Conservation (phyloP, 92 coral and sea anemone species). For the Virgularia gustaviana region DNA sequence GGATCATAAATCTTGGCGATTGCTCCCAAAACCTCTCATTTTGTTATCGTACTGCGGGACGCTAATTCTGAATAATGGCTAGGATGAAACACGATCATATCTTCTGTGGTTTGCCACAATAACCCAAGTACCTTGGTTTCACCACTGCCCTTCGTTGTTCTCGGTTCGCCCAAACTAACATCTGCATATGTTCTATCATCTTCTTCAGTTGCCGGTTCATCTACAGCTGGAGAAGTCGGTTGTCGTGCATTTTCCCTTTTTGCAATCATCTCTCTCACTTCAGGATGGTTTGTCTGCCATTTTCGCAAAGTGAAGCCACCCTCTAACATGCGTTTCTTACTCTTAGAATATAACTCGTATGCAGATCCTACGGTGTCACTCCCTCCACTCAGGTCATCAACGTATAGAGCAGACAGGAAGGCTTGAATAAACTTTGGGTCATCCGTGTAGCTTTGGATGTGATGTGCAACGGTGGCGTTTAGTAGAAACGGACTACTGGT, state of each 20-base stretch:
- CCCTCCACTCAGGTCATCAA: conserved; percentile 48
- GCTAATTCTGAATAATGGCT: conserved; percentile 14
- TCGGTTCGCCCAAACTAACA: conserved; percentile 22
- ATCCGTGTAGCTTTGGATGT: conserved; percentile 11
- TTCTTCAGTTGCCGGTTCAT: conserved; percentile 16
- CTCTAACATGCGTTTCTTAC: conserved; percentile 25
- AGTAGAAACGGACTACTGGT: conserved; percentile 46
- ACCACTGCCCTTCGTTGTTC: background rate
- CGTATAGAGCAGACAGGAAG: conserved; percentile 48
- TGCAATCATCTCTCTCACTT: conserved; percentile 2
- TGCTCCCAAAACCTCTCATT: conserved; percentile 40
- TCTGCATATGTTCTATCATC: conserved; percentile 33
- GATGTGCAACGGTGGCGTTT: conserved; percentile 46
- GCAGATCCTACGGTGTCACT: conserved; percentile 13
- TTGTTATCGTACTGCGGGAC: conserved; percentile 22
- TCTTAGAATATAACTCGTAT: conserved; percentile 19
- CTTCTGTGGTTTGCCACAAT: conserved; percentile 19
- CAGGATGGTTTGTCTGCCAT: conserved; percentile 39
- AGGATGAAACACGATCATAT: conserved; percentile 18
- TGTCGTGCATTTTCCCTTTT: background rate
- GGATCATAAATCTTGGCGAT: conserved; percentile 57
- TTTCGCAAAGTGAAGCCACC: conserved; percentile 37
- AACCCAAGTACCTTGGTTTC: conserved; percentile 13
- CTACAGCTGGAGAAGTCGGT: conserved; percentile 9
- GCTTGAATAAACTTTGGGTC: conserved; percentile 38